Evolutionary conservation across 2,888 invertebrate species (phyloP), one percentile per base, ranked within the genome.

Genomic region (Limnephilus rhombicus): DNA sequence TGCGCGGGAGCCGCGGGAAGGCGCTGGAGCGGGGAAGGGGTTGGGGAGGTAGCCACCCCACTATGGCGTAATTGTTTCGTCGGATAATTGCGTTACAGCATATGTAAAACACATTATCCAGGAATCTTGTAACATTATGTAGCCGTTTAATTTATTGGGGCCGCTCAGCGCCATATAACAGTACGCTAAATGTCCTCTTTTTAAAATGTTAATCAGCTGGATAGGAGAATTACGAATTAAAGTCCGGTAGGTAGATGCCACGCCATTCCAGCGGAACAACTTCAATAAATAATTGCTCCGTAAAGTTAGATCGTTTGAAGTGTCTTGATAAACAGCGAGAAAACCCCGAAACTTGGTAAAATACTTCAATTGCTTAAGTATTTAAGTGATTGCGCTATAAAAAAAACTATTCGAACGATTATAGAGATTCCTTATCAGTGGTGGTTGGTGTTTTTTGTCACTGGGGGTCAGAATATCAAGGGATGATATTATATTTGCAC

Each of bases 61-160:
- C 53, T 88, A 68, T 37, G 34, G 34, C n/a, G 88, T 88, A 91
- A 91, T 91, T 91, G 91, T 91, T 91, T 91, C 80, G 37, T 37
- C 34, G 37, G 53, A 85, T 91, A 91, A 91, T 91, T 89, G 89
- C 85, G 82, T 91, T 85, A 85, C 85, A 41, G 85, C 89, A 85
- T 89, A 85, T 87, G 87, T 29, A 87, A 31, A 53, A 87, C 87
- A 87, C 68, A 87, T 53, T 87, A 87, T 87, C 87, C 53, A 24
- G 68, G 53, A 31, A 87, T 68, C 87, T 87, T 68, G 87, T 29
- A 53, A 9, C 49, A 31, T 2, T 34, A 31, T 68, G 87, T 31
- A 29, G 34, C 45, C 85, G 37, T 85, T 85, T 85, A 85, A 85
- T 85, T 85, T 85, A 85, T 85, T 41, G 18, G 37, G 34, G 41